Evolutionary conservation across 2,888 invertebrate species (phyloP).

Genomic region (Salticus scenicus): DNA sequence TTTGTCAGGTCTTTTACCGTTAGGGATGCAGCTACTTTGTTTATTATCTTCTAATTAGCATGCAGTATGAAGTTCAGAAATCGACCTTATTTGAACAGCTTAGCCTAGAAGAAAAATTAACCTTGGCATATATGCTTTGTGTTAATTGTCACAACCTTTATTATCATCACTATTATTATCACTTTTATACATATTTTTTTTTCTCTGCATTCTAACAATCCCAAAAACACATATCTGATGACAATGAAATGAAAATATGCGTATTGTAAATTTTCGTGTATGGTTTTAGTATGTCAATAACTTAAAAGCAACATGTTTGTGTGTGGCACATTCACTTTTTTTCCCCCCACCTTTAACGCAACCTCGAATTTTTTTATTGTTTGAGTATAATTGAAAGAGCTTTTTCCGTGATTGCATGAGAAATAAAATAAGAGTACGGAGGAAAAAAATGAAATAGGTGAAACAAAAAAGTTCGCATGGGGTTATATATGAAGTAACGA

Average conservation of each 20-base stretch:
- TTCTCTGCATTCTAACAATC: not conserved
- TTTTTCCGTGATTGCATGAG: not conserved
- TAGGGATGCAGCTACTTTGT: not conserved
- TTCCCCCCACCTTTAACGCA: no score
- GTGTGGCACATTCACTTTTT: no score
- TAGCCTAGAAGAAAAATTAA: constrained; percentile 43
- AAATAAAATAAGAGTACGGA: not conserved
- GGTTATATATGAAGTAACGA: no score
- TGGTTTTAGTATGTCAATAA: not conserved
- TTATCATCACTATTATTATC: constrained; percentile 31
- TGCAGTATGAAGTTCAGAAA: constrained; percentile 5
- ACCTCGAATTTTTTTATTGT: not conserved
- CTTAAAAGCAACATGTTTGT: no score
- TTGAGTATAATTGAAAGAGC: not conserved
- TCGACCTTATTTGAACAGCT: constrained; percentile 45
- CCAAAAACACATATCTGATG: constrained; percentile 17
- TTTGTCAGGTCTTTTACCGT: constrained; percentile 38
- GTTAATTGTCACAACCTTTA: constrained; percentile 42
- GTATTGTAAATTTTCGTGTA: constrained; percentile 32
- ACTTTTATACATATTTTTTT: not conserved
- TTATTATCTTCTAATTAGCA: constrained; percentile 23
- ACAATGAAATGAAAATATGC: constrained; percentile 16
- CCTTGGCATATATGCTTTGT: constrained; percentile 64
- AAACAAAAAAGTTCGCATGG: no score
- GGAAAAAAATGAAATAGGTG: no score